Evolutionary conservation across 2,113 vertebrate species (phyloP).

Genomic region (Microcebus jonahi): DNA sequence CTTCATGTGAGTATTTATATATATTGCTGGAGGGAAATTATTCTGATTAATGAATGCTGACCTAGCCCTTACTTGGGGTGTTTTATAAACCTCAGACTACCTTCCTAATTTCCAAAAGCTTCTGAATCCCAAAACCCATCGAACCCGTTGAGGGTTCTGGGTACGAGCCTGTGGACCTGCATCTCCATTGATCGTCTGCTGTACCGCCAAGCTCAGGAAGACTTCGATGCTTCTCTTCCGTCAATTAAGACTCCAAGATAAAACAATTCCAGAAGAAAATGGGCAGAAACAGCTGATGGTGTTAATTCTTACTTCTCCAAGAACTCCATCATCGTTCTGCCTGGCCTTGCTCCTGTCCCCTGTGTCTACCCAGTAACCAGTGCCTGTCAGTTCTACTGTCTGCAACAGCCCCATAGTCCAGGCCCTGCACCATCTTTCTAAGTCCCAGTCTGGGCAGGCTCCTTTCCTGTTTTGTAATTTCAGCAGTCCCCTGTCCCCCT

Average conservation of each 20-base stretch:
- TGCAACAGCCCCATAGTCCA: too few relatives aligned
- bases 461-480: background rate
- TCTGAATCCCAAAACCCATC: background rate
- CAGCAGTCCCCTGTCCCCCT: rapidly evolving
- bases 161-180: background rate
- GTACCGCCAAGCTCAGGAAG: background rate
- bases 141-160: background rate
- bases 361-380: background rate
- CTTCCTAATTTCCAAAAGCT: background rate
- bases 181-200: rapidly evolving
- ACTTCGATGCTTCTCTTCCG: background rate
- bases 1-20: background rate
- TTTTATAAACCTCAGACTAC: background rate
- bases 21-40: background rate
- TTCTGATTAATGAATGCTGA: background rate
- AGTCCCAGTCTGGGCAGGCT: background rate
- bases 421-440: background rate
- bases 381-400: background rate
- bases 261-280: background rate
- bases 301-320: background rate
- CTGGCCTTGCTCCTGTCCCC: rapidly evolving
- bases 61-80: background rate
- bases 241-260: background rate
- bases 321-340: rapidly evolving
- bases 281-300: too few relatives aligned